Evolutionary conservation across 2,113 vertebrate species (phyloP), one percentile per base, ranked within the genome.

Genomic region (Perca flavescens): DNA sequence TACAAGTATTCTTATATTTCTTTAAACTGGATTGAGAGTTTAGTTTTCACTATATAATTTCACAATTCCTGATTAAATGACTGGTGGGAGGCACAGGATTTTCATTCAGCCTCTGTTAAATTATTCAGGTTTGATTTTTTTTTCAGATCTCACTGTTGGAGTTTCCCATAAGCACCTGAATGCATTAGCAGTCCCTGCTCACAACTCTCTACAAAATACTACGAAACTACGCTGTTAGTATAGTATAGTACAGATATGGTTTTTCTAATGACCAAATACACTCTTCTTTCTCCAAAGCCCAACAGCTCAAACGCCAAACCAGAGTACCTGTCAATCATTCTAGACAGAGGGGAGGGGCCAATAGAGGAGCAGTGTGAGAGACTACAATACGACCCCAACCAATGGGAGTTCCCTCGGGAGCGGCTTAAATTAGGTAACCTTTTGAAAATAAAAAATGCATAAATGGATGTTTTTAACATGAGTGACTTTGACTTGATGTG

Each of bases 361-460:
- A 88, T 96, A 63, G 95, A 96, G 25, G 97, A 97, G 75, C 97
- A 97, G 81, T 97, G 97, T 64, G 95, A 98, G 43, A 93, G 95
- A 21, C 95, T 99, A 49, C 97, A 97, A 17, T 99, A 97, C 0
- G 97, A 99, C 69, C 95, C 96, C 83, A 96, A 91, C 94, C 97
- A 96, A 84, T 99, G 98, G 98, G 98, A 99, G 93, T 97, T 99
- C 73, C 97, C 97, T 12, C 94, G 96, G 9, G 97, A 99, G 87
- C 96, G 96, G 58, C 97, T 99, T 50, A 97, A 97, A 91, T 89
- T 99, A 87, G 98, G 98, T 99, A 96, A 83, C 3, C 8, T 58
- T 5, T 5, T 47, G 5, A 40, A 2, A 28, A 10, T 22, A 53
- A 19, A 13, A 74, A 31, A 21, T 54, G 0, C 14, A 53, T 19